These are phyloP conservation scores for Phaethon lepturus DNA, from an alignment of 2,113 vertebrate species.

Conservation along the genomic window DNA sequence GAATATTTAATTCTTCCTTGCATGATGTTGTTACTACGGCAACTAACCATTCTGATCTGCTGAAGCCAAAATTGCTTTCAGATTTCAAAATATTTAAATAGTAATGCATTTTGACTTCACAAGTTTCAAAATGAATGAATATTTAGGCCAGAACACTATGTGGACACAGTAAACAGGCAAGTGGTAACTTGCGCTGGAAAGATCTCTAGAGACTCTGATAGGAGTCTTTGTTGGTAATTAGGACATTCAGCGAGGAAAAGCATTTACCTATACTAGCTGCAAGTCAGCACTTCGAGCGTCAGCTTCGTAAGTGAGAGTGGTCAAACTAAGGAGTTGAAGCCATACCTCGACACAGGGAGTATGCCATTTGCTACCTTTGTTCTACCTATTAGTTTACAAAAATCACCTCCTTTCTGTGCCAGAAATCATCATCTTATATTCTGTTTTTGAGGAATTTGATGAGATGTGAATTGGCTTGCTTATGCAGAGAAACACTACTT, in stretches of 20 bases:
- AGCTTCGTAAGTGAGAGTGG: background rate
- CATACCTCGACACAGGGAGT: background rate
- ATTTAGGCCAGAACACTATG: background rate
- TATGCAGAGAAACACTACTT: background rate
- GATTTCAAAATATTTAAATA: background rate
- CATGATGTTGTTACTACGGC: background rate
- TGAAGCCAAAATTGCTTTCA: background rate
- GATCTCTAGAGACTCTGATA: background rate
- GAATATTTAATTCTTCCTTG: background rate
- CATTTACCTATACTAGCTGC: background rate
- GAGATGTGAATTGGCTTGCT: background rate
- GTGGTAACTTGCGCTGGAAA: background rate
- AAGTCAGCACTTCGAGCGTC: fast-evolving
- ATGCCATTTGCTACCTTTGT: background rate
- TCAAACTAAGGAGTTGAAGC: background rate
- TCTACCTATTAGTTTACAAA: background rate
- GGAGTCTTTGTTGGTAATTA: background rate
- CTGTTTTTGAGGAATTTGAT: background rate
- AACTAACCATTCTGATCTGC: background rate
- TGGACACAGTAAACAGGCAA: background rate
- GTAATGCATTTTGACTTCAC: background rate
- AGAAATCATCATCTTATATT: background rate
- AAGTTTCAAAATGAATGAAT: background rate
- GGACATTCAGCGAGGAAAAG: background rate
- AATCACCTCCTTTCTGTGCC: fast-evolving